Conservation (phyloP, 2,113 vertebrate species). For the Anser brachyrhynchus region DNA sequence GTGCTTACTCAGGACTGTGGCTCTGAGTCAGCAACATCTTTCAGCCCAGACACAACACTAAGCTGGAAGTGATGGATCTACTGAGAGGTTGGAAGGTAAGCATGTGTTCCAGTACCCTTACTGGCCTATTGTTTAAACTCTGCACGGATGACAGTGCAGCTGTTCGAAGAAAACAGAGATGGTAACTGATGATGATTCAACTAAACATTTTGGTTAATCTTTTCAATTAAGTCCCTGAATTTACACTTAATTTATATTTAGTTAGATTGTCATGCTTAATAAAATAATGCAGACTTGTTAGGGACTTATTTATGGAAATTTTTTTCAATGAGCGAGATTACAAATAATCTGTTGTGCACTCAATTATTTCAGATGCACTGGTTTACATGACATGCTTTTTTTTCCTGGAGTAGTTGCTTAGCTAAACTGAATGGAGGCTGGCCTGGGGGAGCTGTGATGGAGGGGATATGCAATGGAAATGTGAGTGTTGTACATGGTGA, state of each 20-base stretch:
- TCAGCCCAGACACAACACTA: background rate
- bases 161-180: background rate
- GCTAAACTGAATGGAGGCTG: background rate
- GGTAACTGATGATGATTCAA: background rate
- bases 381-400: background rate
- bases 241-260: background rate
- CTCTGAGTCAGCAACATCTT: background rate
- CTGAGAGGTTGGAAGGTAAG: background rate
- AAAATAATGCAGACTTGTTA: background rate
- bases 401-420: background rate
- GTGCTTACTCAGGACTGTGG: background rate
- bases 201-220: slow-evolving; percentile 2
- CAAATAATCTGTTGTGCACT: background rate
- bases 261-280: background rate
- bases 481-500: background rate
- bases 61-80: background rate
- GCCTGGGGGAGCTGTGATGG: background rate
- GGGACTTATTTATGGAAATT: background rate
- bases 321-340: background rate
- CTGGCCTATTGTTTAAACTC: background rate
- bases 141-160: background rate
- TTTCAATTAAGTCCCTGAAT: background rate
- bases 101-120: background rate
- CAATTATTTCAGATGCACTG: background rate
- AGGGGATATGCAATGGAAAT: background rate